phyloP scores from a whole-genome alignment of 2,888 invertebrate genomes.

The Escarpia spicata region DNA sequence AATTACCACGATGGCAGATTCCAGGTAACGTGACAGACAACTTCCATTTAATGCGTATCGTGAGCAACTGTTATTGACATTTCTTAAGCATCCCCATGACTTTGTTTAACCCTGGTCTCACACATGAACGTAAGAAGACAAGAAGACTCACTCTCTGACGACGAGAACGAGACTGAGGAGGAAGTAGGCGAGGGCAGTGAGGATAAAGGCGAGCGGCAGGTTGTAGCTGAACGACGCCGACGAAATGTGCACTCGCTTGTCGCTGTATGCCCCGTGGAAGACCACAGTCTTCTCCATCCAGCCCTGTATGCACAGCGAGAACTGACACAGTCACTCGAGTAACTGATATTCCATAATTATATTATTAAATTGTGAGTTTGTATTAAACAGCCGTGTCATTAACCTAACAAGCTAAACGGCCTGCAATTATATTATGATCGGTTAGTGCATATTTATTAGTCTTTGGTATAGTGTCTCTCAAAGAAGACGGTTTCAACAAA shows the following conservation, averaged over 20 bases:
- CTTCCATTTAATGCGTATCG: no score
- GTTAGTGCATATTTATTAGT: no score
- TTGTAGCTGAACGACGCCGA: conserved; percentile 70
- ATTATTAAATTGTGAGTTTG: background rate
- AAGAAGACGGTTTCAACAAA: no score
- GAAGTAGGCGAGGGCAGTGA: conserved; percentile 48
- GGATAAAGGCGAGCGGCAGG: conserved; percentile 78
- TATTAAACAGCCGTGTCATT: no score
- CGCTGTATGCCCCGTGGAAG: conserved; percentile 39
- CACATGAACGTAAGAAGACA: background rate
- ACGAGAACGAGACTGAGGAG: conserved; percentile 52
- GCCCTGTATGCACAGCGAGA: conserved; percentile 30
- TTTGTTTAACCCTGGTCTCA: no score
- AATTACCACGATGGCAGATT: no score
- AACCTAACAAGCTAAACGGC: no score
- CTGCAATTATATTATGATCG: no score
- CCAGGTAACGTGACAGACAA: no score
- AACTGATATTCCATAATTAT: background rate
- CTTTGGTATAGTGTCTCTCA: no score
- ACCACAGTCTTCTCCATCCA: conserved; percentile 42
- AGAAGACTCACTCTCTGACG: conserved; percentile 38
- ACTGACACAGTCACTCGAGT: background rate
- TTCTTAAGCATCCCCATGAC: no score
- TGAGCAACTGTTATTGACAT: no score
- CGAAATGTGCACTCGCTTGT: conserved; percentile 23